A percentile compares a stretch with the other conserved stretches of the same genome.
Evolutionary conservation across 2,888 invertebrate genomes (phyloP).

Genomic region (Cosmorhoe ocellata): DNA sequence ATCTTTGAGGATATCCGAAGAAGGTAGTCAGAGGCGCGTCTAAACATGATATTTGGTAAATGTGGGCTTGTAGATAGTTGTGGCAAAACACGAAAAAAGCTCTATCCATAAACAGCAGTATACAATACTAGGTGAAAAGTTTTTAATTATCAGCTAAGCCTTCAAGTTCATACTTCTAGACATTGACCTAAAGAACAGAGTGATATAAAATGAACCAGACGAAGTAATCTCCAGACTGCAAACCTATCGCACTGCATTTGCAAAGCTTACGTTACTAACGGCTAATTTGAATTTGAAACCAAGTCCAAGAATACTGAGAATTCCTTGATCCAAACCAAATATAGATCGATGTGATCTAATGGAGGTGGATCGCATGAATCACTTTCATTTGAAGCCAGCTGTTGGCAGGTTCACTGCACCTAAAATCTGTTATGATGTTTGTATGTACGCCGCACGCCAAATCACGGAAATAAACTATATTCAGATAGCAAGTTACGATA

Average conservation of each 20-base stretch:
- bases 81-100: too few species aligned
- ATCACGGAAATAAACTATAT: slow-evolving; percentile 41
- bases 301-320: slow-evolving; percentile 17
- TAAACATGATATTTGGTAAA: too few species aligned
- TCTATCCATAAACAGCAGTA: too few species aligned
- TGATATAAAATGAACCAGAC: too few species aligned
- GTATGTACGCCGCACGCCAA: slow-evolving; percentile 31
- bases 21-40: too few species aligned
- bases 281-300: slow-evolving; percentile 15
- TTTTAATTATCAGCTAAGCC: too few species aligned
- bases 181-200: too few species aligned
- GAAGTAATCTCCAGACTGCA: too few species aligned
- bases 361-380: slow-evolving; percentile 47
- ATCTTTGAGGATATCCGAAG: too few species aligned
- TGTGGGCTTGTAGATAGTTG: too few species aligned
- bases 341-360: slow-evolving; percentile 39
- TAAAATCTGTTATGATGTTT: slow-evolving; percentile 29
- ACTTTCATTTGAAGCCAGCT: slow-evolving; percentile 45
- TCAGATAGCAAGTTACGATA: slow-evolving; percentile 5
- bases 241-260: slow-evolving; percentile 1
- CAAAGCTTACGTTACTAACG: slow-evolving; percentile 13
- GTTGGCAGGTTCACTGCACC: slow-evolving; percentile 68
- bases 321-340: slow-evolving; percentile 30
- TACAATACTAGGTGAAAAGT: too few species aligned
- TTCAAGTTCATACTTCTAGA: too few species aligned